Evolutionary conservation across 1,140 invertebrate species (phyloP), one percentile per base, ranked within the genome.

Genomic region (Drosophila repletoides): DNA sequence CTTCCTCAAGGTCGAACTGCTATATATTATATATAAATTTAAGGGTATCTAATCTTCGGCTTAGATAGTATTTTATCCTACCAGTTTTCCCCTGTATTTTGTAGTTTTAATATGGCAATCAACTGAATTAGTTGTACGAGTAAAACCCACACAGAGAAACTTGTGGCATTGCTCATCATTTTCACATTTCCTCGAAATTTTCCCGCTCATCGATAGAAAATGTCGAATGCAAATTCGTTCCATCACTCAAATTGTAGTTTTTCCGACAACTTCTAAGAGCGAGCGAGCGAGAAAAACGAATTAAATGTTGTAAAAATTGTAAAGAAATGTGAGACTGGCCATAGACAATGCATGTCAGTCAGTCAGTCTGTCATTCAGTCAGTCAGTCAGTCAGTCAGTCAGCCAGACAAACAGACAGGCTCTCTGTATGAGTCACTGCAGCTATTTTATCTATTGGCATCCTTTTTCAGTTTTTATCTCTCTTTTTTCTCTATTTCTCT

Each of bases 171-270:
- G 33, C 33, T 24, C 49, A 45, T 43, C 53, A 33, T 26, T 12
- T 12, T 0, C 36, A 10, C 12, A 3, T 1, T 9, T 6, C 14
- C 1, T 10, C 12, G n/a, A n/a, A n/a, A n/a, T n/a, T 45, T 1
- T 52, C 21, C 3, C 1, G 14, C 14, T 33, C 29, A 10, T 46
- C 33, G 26, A 58, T 29, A 31, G 28, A 41, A 56, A 56, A 53
- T 74, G 74, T 83, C 70, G 69, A 71, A 83, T 84, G 70, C 79
- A 67, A 83, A 83, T 83, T 83, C 79, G 79, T 83, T 83, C 70
- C 79, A 79, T 83, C 77, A 83, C 56, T 83, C 77, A 66, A 53
- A 63, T 66, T 38, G 59, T 63, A 56, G 55, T 55, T 83, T 76
- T 71, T 66, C 59, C 69, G 29, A 36, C 60, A 55, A 65, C 46